Base-by-base conservation (phyloP, 2,113 vertebrate genomes). In the Donacobius atricapilla region DNA sequence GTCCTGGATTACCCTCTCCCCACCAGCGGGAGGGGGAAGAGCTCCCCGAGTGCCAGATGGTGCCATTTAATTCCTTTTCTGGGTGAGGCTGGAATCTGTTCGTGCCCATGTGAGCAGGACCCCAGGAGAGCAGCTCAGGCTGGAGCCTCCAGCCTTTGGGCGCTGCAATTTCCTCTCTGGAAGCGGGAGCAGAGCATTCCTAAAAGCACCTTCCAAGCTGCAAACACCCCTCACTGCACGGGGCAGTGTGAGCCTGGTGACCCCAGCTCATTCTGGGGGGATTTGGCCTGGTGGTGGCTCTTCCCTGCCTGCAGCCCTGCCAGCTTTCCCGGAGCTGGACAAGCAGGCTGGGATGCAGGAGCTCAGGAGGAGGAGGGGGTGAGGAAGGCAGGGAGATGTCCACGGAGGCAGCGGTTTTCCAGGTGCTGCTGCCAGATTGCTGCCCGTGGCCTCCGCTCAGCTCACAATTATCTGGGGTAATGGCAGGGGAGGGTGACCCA, bases 401-500 rank as follows among this genome's bases (percentile, higher is more conserved):
- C 13, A 2, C 0, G 30, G 12, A 44, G 90, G 57, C 13, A 30
- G 79, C 1, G 3, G 54, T 14, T 90, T 77, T 63, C 18, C 63
- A 94, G 92, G 90, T 95, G 94, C 85, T 94, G 82, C 48, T 95
- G 90, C 73, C 90, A 87, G 90, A 81, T 91, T 89, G 93, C 78
- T 84, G 94, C 84, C 93, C 2, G 2, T 95, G 93, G 93, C 73
- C 93, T 78, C n/a, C 1, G 0, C 85, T 84, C 73, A 13, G 82
- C 88, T 94, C 10, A 2, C 77, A 89, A 45, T 87, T 94, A 95
- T 95, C 94, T 84, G 88, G 88, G 85, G 85, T 94, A 94, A 93
- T 87, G 90, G 88, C 78, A 90, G 90, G 93, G 93, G 93, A 95
- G 94, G 82, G 85, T 95, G 96, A 95, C 90, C 96, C 96, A 94